Conservation (phyloP, 2,888 invertebrate genomes). For the Netelia inedita region DNA sequence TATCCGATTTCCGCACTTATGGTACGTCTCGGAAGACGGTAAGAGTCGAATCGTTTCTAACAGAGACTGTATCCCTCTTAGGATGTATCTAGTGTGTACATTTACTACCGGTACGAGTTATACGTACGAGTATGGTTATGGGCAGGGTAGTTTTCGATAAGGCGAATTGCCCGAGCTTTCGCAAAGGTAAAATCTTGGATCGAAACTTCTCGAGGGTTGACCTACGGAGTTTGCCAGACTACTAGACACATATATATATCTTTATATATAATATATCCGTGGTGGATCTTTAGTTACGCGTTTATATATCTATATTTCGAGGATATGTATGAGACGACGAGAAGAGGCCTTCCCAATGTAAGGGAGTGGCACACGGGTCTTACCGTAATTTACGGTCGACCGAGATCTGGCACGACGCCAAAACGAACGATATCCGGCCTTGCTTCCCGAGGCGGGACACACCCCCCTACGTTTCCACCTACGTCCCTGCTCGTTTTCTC, state of each 20-base stretch:
- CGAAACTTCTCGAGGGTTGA: slow-evolving; percentile 49
- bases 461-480: slow-evolving; percentile 22
- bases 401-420: slow-evolving; percentile 79
- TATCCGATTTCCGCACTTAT: slow-evolving; percentile 29
- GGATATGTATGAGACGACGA: slow-evolving; percentile 47
- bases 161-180: slow-evolving; percentile 9
- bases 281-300: background rate
- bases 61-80: slow-evolving; percentile 30
- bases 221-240: slow-evolving; percentile 19
- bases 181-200: slow-evolving; percentile 44
- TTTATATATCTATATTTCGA: slow-evolving; percentile 1
- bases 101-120: background rate
- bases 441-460: slow-evolving; percentile 43
- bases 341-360: slow-evolving; percentile 52
- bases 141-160: slow-evolving; percentile 36
- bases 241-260: slow-evolving; percentile 26
- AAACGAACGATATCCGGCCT: slow-evolving; percentile 77
- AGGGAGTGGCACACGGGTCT: slow-evolving; percentile 69
- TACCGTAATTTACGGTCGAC: slow-evolving; percentile 77
- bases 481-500: background rate
- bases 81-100: slow-evolving; percentile 2
- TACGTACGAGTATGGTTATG: slow-evolving; percentile 10
- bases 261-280: background rate
- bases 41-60: slow-evolving; percentile 38
- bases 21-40: background rate